Percentiles rank a stretch among this genome's conserved stretches.
Evolutionary conservation across 2,888 invertebrate genomes (phyloP).

Genomic region (Charanyca ferruginea): DNA sequence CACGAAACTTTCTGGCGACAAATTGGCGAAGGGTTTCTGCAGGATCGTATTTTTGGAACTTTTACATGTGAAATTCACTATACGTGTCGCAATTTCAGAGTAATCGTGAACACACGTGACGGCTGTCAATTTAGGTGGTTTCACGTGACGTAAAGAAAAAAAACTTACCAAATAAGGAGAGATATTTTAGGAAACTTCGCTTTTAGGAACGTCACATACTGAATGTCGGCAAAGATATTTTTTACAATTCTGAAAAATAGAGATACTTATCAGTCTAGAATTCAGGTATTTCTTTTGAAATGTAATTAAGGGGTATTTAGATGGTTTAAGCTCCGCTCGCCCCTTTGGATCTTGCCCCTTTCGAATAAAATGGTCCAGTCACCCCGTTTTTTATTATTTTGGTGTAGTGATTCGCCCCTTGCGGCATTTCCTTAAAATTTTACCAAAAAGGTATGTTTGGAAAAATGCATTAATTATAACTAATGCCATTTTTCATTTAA

Average conservation of each 20-base stretch:
- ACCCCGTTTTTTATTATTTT: too few species aligned
- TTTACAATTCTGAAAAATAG: too few species aligned
- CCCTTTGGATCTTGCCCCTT: too few species aligned
- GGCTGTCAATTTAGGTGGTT: conserved; percentile 34
- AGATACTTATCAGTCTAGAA: background rate
- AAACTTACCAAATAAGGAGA: background rate
- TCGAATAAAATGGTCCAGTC: too few species aligned
- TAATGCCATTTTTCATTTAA: too few species aligned
- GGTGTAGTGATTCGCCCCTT: too few species aligned
- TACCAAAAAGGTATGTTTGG: too few species aligned
- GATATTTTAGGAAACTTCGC: background rate
- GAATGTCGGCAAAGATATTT: too few species aligned
- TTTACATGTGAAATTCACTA: background rate
- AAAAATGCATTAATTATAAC: too few species aligned
- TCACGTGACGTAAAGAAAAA: background rate
- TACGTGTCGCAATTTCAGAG: background rate
- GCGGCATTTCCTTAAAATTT: too few species aligned
- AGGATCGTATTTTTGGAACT: conserved; percentile 13
- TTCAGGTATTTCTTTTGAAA: background rate
- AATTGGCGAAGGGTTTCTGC: conserved; percentile 6
- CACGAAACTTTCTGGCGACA: background rate
- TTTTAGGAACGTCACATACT: background rate
- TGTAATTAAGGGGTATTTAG: too few species aligned
- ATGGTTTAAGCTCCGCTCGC: too few species aligned
- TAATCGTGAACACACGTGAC: conserved; percentile 7